Percentiles rank a stretch among this genome's conserved stretches.
Evolutionary conservation across 2,888 invertebrate species (phyloP).

Genomic region (Eumacrocentrus americanus): DNA sequence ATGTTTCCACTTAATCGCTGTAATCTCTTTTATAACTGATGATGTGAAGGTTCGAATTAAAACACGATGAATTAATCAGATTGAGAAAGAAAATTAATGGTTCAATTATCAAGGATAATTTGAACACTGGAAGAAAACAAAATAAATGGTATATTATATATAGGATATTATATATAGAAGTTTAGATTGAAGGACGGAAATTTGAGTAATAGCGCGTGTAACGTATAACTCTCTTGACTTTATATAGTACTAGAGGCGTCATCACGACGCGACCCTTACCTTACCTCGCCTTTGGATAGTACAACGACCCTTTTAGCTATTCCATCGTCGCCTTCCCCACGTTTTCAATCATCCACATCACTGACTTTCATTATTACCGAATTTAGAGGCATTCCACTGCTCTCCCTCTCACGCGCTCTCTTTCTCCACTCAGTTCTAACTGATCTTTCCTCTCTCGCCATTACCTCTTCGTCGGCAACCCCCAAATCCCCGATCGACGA

Average conservation of each 20-base stretch:
- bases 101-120: not conserved
- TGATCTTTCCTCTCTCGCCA: conserved; percentile 28
- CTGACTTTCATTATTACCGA: conserved; percentile 56
- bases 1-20: not conserved
- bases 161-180: not conserved
- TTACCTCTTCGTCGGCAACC: conserved; percentile 29
- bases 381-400: conserved; percentile 46
- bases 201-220: conserved; percentile 40
- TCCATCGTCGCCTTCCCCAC: conserved; percentile 44
- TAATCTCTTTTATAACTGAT: not conserved
- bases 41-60: not conserved
- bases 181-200: not conserved
- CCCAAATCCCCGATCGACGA: conserved; percentile 1
- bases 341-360: conserved; percentile 58
- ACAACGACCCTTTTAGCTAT: conserved; percentile 40
- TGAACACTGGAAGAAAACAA: not conserved
- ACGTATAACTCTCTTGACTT: conserved; percentile 38
- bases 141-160: not conserved
- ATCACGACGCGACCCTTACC: conserved; percentile 19
- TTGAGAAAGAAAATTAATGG: not conserved
- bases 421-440: conserved; percentile 16
- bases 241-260: too few species aligned
- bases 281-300: conserved; percentile 6
- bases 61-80: not conserved
- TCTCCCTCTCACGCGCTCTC: conserved; percentile 14